phyloP scores from a whole-genome alignment of 2,797 vertebrate genomes.

The Remorina albescens region DNA sequence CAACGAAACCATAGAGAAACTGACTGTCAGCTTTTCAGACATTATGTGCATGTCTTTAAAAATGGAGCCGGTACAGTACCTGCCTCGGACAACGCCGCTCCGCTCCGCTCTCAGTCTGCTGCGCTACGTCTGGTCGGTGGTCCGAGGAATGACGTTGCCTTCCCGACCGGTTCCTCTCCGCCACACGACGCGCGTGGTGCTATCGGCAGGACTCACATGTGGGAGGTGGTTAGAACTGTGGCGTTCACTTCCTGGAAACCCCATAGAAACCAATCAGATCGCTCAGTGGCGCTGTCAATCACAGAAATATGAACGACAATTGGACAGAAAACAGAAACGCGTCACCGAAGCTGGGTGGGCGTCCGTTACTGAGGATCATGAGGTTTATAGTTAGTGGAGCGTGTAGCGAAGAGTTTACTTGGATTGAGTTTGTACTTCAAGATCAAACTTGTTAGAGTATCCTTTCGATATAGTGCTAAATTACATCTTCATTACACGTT shows the following conservation, averaged over 20 bases:
- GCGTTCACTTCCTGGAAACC: conserved; percentile 86
- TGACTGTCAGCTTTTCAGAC: conserved; percentile 5
- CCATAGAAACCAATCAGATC: conserved; percentile 72
- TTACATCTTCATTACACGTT: background rate
- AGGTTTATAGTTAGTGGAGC: conserved; percentile 60
- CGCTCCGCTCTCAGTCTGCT: conserved; percentile 77
- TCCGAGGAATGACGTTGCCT: conserved; percentile 83
- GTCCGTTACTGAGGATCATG: conserved; percentile 6
- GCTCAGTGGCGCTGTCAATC: conserved; percentile 49
- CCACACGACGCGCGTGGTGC: conserved; percentile 84
- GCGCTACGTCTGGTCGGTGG: conserved; percentile 75
- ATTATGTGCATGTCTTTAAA: background rate
- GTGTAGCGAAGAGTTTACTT: background rate
- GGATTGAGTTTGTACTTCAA: background rate
- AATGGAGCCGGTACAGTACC: conserved; percentile 66
- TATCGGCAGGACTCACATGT: conserved; percentile 82
- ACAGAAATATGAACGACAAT: conserved; percentile 38
- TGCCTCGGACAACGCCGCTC: conserved; percentile 85
- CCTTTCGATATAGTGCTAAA: background rate
- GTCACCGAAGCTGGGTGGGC: conserved; percentile 79
- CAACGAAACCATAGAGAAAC: conserved; percentile 24
- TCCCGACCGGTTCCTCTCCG: conserved; percentile 80
- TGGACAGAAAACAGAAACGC: conserved; percentile 45
- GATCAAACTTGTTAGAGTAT: background rate
- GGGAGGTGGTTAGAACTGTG: conserved; percentile 75